Conservation (phyloP, 1,140 invertebrate species). For the Drosophila willistoni region DNA sequence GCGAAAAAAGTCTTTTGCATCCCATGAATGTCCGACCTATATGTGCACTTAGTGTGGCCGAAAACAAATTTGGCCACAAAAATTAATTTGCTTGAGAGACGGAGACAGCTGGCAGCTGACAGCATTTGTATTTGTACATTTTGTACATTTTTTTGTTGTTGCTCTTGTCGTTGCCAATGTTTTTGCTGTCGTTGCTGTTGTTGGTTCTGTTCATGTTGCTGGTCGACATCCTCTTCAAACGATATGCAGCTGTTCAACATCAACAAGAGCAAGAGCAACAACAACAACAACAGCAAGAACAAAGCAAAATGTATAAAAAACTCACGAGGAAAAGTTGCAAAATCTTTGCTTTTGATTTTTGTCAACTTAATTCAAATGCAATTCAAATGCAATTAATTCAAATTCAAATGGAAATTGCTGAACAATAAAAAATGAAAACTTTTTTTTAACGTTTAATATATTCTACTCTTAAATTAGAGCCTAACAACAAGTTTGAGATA, state of each 20-base stretch:
- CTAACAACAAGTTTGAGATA: too few species aligned
- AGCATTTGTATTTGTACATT: conserved; percentile 77
- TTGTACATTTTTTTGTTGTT: conserved; percentile 45
- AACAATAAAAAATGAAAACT: too few species aligned
- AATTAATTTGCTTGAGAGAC: conserved; percentile 54
- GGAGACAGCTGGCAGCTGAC: conserved; percentile 65
- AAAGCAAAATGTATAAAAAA: neutral
- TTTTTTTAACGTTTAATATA: too few species aligned
- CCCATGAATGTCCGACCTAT: conserved; percentile 24
- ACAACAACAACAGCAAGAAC: conserved; percentile 17
- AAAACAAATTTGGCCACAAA: conserved; percentile 61
- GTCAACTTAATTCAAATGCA: conserved; percentile 10
- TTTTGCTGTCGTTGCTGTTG: conserved; percentile 40
- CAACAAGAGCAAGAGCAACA: conserved; percentile 35
- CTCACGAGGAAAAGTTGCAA: neutral
- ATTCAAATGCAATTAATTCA: too few species aligned
- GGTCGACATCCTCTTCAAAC: conserved; percentile 11
- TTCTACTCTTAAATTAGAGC: too few species aligned
- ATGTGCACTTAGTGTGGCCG: conserved; percentile 57
- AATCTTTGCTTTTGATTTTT: conserved; percentile 14
- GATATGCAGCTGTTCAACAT: conserved; percentile 73
- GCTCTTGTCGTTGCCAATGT: conserved; percentile 49
- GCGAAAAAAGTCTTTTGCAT: conserved; percentile 30
- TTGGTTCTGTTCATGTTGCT: conserved; percentile 28
- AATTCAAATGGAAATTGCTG: too few species aligned